These are phyloP conservation scores for Trichoplusia ni DNA, from an alignment of 1,140 invertebrate genomes.

Conservation along the genomic window DNA sequence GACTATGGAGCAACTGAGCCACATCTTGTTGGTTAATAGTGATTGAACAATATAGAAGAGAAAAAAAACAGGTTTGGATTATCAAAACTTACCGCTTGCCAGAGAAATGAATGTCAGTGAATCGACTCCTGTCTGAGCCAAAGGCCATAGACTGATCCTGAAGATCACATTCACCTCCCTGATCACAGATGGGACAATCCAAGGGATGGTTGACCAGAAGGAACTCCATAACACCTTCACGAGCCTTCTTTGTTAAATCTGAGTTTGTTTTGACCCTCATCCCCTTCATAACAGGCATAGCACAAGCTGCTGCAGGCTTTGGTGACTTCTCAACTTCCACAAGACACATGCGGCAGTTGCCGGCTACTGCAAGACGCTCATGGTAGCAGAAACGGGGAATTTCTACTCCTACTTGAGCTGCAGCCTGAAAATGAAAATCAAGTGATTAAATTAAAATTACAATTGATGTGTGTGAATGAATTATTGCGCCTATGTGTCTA, in stretches of 20 bases:
- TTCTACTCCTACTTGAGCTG: conserved; percentile 97
- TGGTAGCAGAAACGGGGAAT: conserved; percentile 99
- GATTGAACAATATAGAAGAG: too few relatives aligned
- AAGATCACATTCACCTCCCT: conserved; percentile 99
- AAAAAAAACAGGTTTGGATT: neutral
- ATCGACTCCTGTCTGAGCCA: conserved; percentile 96
- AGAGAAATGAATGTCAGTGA: conserved; percentile 95
- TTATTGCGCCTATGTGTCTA: too few relatives aligned
- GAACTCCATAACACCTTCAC: conserved; percentile 99
- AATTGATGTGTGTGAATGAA: too few relatives aligned
- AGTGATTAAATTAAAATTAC: too few relatives aligned
- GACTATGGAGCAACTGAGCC: too few relatives aligned
- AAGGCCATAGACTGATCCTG: conserved; percentile 99
- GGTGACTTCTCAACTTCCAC: conserved; percentile 98
- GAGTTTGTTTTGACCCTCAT: conserved; percentile 98
- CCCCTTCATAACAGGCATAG: conserved; percentile 99
- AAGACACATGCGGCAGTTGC: conserved; percentile 99
- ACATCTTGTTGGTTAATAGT: too few relatives aligned
- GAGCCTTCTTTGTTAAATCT: conserved; percentile 92
- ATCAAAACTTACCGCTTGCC: conserved; percentile 89
- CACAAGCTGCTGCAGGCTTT: conserved; percentile 99
- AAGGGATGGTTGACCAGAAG: conserved; percentile 98
- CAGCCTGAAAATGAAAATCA: conserved; percentile 86
- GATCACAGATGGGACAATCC: conserved; percentile 99
- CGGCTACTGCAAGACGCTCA: conserved; percentile 98